Evolutionary conservation across 2,113 vertebrate species (phyloP).

Genomic region (Chloropsis cyanopogon): DNA sequence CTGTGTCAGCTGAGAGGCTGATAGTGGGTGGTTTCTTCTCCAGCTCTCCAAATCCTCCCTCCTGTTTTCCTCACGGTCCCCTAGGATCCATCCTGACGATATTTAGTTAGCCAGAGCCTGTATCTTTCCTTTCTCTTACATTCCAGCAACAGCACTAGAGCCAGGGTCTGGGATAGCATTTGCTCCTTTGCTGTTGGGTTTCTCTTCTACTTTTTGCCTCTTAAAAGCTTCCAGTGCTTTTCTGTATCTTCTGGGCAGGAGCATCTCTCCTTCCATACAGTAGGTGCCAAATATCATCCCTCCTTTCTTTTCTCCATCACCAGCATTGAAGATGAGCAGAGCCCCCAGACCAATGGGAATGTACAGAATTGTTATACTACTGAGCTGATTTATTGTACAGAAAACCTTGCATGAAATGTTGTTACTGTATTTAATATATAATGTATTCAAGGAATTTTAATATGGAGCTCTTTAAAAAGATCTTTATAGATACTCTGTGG

Average conservation of each 20-base stretch:
- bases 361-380: slow-evolving; percentile 87
- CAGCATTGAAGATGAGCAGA: slow-evolving; percentile 65
- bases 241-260: not conserved
- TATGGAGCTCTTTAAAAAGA: slow-evolving; percentile 70
- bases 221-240: not conserved
- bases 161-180: not conserved
- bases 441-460: slow-evolving; percentile 84
- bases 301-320: slow-evolving; percentile 62
- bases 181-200: not conserved
- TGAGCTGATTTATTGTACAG: slow-evolving; percentile 83
- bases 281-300: slow-evolving; percentile 25
- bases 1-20: not conserved
- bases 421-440: slow-evolving; percentile 91
- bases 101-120: not conserved
- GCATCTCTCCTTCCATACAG: not conserved
- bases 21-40: not conserved
- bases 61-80: not conserved
- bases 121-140: not conserved
- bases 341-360: slow-evolving; percentile 74
- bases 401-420: slow-evolving; percentile 84
- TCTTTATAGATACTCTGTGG: slow-evolving; percentile 67
- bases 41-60: not conserved
- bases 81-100: not conserved
- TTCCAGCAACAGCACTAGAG: not conserved
- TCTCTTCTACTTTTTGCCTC: not conserved